Conservation (phyloP, 2,888 invertebrate species). For the Litoditis marina region DNA sequence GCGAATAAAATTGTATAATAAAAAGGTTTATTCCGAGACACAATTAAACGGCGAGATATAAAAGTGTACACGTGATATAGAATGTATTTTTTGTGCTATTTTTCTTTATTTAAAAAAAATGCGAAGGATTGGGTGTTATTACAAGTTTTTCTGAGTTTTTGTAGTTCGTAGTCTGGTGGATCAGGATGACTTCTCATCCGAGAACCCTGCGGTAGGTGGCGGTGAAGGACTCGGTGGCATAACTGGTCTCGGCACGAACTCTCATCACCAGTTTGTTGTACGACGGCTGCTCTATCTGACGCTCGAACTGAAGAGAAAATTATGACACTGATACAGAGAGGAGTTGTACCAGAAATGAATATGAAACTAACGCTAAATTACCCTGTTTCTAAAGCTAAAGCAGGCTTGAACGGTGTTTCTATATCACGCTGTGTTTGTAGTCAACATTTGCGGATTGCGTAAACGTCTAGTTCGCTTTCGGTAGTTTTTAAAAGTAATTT, state of each 20-base stretch:
- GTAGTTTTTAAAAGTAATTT: no score
- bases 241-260: conserved; percentile 56
- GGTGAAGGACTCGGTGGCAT: conserved; percentile 55
- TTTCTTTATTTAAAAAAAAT: conserved; percentile 1
- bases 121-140: no score
- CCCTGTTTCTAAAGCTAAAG: not conserved
- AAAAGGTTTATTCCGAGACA: no score
- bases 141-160: no score
- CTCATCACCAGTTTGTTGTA: conserved; percentile 56
- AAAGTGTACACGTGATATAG: no score
- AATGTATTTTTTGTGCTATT: conserved; percentile 1
- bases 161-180: no score
- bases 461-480: no score
- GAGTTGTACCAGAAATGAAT: not conserved
- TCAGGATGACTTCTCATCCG: conserved; percentile 6
- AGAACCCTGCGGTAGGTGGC: conserved; percentile 48
- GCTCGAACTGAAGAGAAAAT: conserved; percentile 46
- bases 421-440: no score
- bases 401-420: not conserved
- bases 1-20: no score
- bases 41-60: no score
- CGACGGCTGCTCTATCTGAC: conserved; percentile 56
- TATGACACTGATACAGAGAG: not conserved
- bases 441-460: no score
- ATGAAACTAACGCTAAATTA: no score